Base-by-base conservation (phyloP, 1,140 invertebrate species). In the Chrysoperla carnea region DNA sequence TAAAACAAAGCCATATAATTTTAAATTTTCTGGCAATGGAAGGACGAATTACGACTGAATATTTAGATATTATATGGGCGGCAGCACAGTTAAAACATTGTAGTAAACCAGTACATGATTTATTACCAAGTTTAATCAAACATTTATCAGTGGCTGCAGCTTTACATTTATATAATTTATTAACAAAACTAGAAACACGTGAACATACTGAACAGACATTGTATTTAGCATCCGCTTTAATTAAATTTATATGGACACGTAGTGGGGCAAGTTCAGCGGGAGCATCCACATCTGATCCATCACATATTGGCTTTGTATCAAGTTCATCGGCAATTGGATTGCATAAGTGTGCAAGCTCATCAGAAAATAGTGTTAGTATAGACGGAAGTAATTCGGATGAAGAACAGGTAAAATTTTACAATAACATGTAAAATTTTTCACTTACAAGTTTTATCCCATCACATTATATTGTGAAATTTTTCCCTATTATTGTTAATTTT, bases 161-260 rank as follows among this genome's bases (percentile, higher is more conserved):
- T 31, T 70, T 86, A 38, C 86, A 94, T 70, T 64, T 94, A 1
- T 88, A 92, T 52, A 77, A 78, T 44, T 62, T 93, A 13, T 63
- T 95, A 8, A 83, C 83, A 46, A 76, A 77, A 53, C 62, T 94
- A 47, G 87, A 91, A 51, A 79, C 87, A 0, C 84, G 85, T 50
- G 83, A 90, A 49, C 89, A 94, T 55, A 92, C 84, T 1, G 90
- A 94, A 65, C 89, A 92, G 75, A 94, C 87, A 49, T 67, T 93
- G 37, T 87, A 84, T 56, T 66, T 93, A 41, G 83, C 87, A 1
- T 92, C 87, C 2, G 83, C 86, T 6, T 57, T 94, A 31, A 86
- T 87, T 37, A 89, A 91, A 55, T 79, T 84, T 51, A 78, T 92
- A 55, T 92, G 89, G 89, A 81, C 81, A 6, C 75, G 80, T 37